Evolutionary conservation across 2,113 vertebrate species (phyloP), one percentile per base, ranked within the genome.

Genomic region (Thryonomys swinderianus): DNA sequence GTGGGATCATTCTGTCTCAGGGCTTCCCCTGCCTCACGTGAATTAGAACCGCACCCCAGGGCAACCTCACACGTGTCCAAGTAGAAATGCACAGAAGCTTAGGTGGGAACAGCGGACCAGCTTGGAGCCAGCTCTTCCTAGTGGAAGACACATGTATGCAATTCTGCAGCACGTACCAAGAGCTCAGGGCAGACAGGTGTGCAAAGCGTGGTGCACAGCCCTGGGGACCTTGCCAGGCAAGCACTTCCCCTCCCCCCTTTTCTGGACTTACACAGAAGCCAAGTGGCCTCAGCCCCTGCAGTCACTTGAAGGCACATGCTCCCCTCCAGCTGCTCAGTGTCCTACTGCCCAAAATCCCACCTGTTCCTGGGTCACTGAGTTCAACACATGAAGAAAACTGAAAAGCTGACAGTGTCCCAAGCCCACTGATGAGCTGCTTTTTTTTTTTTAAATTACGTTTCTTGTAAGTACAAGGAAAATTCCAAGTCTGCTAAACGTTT

Each of bases 41-140:
- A 67, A 14, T 59, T 48, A 45, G 62, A 55, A 42, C n/a, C 25
- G 3, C 18, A 67, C 40, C 40, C 0, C 9, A 4, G 13, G 51
- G 1, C 18, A 25, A 62, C 1, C 0, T 57, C 14, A 32, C 4
- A 0, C 1, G 5, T 34, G 55, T 74, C 8, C 42, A 5, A 32
- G 86, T 30, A 13, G 37, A 27, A 55, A 32, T 0, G 20, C 0
- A 11, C 37, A 12, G n/a, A 14, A 13, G 32, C 21, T 1, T 1
- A 5, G 1, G 0, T 0, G 16, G 10, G 37, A 7, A 2, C 0
- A 1, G n/a, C 23, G 73, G 27, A 42, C 37, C 1, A 7, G 48
- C 48, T 51, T 5, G 21, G 32, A 45, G 16, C 13, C 1, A 8
- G 21, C 51, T 21, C 84, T 40, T 71, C 11, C 34, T 69, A 37